Conservation (phyloP, 2,113 vertebrate species). For the Coptodon rendalli region DNA sequence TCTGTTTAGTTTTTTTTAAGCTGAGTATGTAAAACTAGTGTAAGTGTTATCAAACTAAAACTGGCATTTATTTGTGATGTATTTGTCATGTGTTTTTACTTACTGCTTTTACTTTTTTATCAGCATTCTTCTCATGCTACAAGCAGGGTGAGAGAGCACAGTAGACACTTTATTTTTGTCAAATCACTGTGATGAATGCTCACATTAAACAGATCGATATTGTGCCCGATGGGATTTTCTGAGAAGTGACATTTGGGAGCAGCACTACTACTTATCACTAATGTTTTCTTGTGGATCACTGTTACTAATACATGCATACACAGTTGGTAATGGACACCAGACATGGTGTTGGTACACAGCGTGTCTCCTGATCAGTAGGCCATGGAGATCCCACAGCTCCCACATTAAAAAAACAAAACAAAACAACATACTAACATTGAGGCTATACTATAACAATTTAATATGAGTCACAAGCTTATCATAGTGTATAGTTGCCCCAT, state of each 20-base stretch:
- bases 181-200: neutral
- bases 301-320: neutral
- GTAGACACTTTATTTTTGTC: neutral
- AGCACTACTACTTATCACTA: neutral
- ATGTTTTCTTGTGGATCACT: neutral
- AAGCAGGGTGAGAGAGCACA: neutral
- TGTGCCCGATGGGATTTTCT: neutral
- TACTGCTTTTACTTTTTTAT: neutral
- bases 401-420: neutral
- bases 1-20: neutral
- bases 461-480: neutral
- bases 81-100: neutral
- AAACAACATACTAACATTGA: neutral
- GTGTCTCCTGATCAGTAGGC: neutral
- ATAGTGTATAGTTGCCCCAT: neutral
- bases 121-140: neutral
- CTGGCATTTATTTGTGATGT: rapidly evolving
- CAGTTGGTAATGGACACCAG: neutral
- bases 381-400: neutral
- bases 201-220: conserved; percentile 11
- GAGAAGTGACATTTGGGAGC: conserved; percentile 9
- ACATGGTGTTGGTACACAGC: neutral
- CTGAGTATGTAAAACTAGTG: neutral
- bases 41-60: neutral
- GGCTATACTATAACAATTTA: neutral